Base-by-base conservation (phyloP, 2,113 vertebrate genomes). In the Meles meles region DNA sequence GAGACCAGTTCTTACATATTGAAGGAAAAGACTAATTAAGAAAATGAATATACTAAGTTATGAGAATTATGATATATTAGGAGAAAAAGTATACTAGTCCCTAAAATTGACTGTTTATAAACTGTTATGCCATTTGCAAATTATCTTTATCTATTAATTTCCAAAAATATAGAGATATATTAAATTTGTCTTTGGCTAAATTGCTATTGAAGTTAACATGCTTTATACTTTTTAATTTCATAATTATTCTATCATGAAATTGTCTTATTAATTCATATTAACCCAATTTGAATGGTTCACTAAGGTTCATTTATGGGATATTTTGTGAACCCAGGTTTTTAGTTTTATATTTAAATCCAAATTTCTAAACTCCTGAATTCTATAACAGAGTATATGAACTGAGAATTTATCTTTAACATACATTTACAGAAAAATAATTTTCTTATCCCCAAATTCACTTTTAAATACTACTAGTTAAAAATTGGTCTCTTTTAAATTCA, bases 231-330 rank as follows among this genome's bases (percentile, higher is more conserved):
- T 69, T 44, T 44, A 59, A 71, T 81, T 96, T 80, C 18, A 86
- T 4, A 87, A 79, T 17, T 95, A 31, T 69, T 5, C 18, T 92
- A 77, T 55, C 9, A 79, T 72, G 1, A 90, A 81, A 71, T 83
- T 91, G 42, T 88, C 93, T 83, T 92, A 42, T 95, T 94, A 84
- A 69, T 90, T 96, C 18, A 65, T 20, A 71, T 77, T 47, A 85
- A 88, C 8, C 0, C 9, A 88, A 42, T 88, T 88, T 94, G 1
- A 96, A 63, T 81, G 34, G 9, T n/a, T 61, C 13, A 6, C 17
- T 77, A 29, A 29, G 71, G 11, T 23, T 96, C 7, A 49, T 42
- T 74, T 86, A 72, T 42, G 3, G 15, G 5, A 39, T 6, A 90
- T 34, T 81, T 72, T 74, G 8, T 77, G 17, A 89, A 42, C 0